phyloP scores from a whole-genome alignment of 2,888 invertebrate species.

The Pseudococcus viburni region DNA sequence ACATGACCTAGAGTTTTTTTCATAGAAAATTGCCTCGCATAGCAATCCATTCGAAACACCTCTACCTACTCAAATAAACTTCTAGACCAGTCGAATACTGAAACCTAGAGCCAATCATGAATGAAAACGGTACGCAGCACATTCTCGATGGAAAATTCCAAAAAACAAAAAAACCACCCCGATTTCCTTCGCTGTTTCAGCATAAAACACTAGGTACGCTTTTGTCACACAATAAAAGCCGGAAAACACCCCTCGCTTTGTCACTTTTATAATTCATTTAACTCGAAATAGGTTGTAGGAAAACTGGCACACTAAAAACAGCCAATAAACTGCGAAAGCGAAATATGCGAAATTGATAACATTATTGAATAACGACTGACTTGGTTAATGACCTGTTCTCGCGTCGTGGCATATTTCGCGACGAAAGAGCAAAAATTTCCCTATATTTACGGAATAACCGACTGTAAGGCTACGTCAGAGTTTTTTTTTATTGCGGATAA shows the following conservation, averaged over 20 bases:
- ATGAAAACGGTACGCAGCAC: background rate
- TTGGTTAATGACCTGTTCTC: conserved; percentile 7
- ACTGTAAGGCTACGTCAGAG: background rate
- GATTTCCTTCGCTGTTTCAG: background rate
- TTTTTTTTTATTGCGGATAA: background rate
- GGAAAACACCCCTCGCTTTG: background rate
- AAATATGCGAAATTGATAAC: conserved; percentile 1
- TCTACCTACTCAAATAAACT: too few species aligned
- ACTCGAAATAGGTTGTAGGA: background rate
- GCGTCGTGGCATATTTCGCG: background rate
- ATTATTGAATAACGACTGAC: conserved; percentile 1
- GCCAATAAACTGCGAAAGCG: background rate
- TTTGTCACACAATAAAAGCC: background rate
- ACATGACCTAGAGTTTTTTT: too few species aligned
- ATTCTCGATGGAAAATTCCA: background rate
- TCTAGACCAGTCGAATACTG: background rate
- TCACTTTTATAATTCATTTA: conserved; percentile 7
- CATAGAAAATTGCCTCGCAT: too few species aligned
- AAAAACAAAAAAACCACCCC: background rate
- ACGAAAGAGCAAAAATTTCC: background rate
- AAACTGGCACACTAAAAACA: conserved; percentile 13
- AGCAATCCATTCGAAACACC: too few species aligned
- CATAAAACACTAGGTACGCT: background rate
- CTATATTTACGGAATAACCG: background rate
- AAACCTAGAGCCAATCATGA: background rate